These are phyloP conservation scores for Aradus depressus DNA, from an alignment of 2,888 invertebrate genomes.

Conservation along the genomic window DNA sequence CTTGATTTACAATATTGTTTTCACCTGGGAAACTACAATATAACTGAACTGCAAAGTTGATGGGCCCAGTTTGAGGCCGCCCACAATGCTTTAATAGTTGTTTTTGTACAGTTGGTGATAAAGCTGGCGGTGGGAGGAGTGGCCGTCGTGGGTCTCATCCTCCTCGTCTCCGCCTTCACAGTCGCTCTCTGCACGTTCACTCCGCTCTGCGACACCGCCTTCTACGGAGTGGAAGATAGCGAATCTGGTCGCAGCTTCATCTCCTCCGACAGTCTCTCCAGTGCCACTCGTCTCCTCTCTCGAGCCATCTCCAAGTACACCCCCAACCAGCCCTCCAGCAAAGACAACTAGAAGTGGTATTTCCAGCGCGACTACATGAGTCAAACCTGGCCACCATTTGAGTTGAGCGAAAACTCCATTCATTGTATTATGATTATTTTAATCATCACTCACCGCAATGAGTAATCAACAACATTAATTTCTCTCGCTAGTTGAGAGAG, in stretches of 20 bases:
- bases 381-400: not conserved
- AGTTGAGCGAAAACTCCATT: not conserved
- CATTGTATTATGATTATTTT: not conserved
- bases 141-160: conserved; percentile 36
- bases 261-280: conserved; percentile 47
- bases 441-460: not conserved
- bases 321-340: not conserved
- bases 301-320: conserved; percentile 4
- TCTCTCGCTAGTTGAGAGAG: not conserved
- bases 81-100: no score
- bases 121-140: conserved; percentile 7
- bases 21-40: no score
- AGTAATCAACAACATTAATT: not conserved
- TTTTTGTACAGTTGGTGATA: no score
- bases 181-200: conserved; percentile 51
- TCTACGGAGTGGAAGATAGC: conserved; percentile 32
- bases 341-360: not conserved
- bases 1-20: no score
- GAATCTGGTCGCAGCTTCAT: conserved; percentile 47
- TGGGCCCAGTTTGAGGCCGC: no score
- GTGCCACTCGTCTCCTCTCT: conserved; percentile 42
- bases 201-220: conserved; percentile 41
- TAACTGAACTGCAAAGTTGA: no score
- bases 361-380: not conserved
- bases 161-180: conserved; percentile 45